phyloP scores from a whole-genome alignment of 1,140 invertebrate species.

The Leptestheria dahalacensis region DNA sequence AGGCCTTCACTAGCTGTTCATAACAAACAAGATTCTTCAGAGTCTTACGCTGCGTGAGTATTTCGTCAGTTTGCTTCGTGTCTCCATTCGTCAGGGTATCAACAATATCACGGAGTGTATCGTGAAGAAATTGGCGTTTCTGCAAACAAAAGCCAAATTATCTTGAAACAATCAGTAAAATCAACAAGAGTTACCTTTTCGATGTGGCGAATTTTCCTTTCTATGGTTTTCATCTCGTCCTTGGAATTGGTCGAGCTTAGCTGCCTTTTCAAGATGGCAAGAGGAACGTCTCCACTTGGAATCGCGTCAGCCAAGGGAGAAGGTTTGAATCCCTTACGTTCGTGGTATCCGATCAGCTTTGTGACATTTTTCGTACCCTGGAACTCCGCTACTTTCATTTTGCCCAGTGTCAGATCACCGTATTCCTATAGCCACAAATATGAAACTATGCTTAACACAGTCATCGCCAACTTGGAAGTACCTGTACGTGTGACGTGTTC shows the following conservation, averaged over 20 bases:
- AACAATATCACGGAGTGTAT: background rate
- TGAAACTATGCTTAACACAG: background rate
- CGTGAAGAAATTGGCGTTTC: slow-evolving; percentile 20
- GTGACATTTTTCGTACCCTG: slow-evolving; percentile 23
- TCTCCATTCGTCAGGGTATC: slow-evolving; percentile 21
- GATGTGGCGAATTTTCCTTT: slow-evolving; percentile 1
- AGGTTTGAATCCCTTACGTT: background rate
- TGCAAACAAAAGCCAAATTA: slow-evolving; percentile 17
- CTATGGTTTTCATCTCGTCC: slow-evolving; percentile 15
- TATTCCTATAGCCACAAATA: slow-evolving; percentile 29
- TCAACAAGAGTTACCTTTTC: slow-evolving; percentile 10
- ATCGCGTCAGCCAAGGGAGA: slow-evolving; percentile 27
- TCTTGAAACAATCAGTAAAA: slow-evolving; percentile 3
- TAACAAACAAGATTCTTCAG: slow-evolving; percentile 25
- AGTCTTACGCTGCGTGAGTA: slow-evolving; percentile 17
- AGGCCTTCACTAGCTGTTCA: slow-evolving; percentile 21
- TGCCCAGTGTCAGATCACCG: slow-evolving; percentile 34
- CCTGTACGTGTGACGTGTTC: slow-evolving; percentile 39
- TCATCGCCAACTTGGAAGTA: background rate
- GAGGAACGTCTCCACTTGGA: slow-evolving; percentile 28
- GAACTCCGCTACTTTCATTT: slow-evolving; percentile 29
- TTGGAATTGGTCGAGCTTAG: slow-evolving; percentile 17
- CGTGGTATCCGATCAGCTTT: background rate
- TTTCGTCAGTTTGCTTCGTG: slow-evolving; percentile 17
- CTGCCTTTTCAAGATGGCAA: slow-evolving; percentile 25